Base-by-base conservation (phyloP, 2,797 vertebrate species). In the Micromesistius poutassou region DNA sequence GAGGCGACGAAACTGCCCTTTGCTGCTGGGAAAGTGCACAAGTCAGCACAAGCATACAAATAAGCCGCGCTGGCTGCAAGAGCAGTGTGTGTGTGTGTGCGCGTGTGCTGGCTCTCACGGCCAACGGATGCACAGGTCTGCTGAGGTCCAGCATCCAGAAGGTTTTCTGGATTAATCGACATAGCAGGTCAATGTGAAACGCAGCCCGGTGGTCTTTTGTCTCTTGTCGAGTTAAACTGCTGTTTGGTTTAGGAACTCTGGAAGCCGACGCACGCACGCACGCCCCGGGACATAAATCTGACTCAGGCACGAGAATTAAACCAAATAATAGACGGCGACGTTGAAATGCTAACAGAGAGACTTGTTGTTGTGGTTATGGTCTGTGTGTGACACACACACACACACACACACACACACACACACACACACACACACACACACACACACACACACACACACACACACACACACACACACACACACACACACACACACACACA, bases 21-120 rank as follows among this genome's bases (percentile, higher is more conserved):
- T 87, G 78, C 78, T 84, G 81, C 88, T 87, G 82, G 82, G 79
- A 84, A 73, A 74, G 79, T 19, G 42, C 72, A 79, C 78, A 76
- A 80, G 70, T 31, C 71, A 77, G 80, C 73, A 79, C 71, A 71
- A 71, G 82, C 83, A 88, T 82, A 87, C 75, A 86, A 80, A 87
- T 82, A 72, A 81, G 78, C 76, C 79, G 62, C 10, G 62, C 74
- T 78, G 0, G 72, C 66, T 35, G 31, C 46, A 85, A 38, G 79
- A 73, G 78, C 76, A 2, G 22, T 62, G 46, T 55, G 46, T 22
- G 0, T 3, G 46, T 55, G 46, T 4, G 22, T 7, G 62, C 3
- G 62, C 1, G 8, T 6, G 50, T 55, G 55, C n/a, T 25, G 9
- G 50, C 22, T 19, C n/a, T 10, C 13, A 13, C 2, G 38, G 46